These are phyloP conservation scores for Argya squamiceps DNA, from an alignment of 2,797 vertebrate species.

Conservation along the genomic window DNA sequence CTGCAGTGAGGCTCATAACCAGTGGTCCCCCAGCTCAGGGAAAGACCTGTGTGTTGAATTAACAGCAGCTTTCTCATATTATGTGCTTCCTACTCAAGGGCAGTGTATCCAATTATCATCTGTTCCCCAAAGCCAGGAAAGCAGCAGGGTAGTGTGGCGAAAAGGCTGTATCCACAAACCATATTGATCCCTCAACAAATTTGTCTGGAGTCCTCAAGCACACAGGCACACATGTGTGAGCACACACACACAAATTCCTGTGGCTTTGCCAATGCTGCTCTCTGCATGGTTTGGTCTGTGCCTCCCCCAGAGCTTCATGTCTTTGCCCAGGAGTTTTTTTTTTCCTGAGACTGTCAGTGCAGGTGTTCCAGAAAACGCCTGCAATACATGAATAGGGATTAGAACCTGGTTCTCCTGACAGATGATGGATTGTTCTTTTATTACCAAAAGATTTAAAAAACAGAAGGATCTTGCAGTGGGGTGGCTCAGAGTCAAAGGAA, in stretches of 20 bases:
- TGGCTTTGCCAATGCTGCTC: slow-evolving; percentile 9
- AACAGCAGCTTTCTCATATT: slow-evolving; percentile 30
- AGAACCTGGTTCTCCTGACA: background rate
- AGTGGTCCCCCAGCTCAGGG: background rate
- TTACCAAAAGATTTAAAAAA: background rate
- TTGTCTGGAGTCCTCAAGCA: slow-evolving; percentile 31
- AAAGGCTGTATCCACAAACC: slow-evolving; percentile 30
- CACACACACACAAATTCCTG: background rate
- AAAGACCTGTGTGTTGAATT: slow-evolving; percentile 24
- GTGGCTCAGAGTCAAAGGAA: background rate
- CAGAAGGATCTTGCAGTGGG: background rate
- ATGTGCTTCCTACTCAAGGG: slow-evolving; percentile 21
- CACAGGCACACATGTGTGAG: background rate
- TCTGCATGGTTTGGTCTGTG: background rate
- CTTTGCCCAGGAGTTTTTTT: background rate
- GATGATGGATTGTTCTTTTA: slow-evolving; percentile 27
- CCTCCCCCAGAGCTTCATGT: background rate
- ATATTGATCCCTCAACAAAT: slow-evolving; percentile 60
- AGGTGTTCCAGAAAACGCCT: background rate
- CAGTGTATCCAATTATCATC: slow-evolving; percentile 50
- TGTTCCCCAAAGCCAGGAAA: slow-evolving; percentile 36
- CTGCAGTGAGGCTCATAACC: background rate
- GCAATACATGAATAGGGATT: background rate
- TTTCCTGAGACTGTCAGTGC: background rate
- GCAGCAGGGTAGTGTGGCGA: background rate